Percentiles rank a stretch among this genome's conserved stretches.
These are phyloP conservation scores for Dendrocopos noguchii DNA, from an alignment of 2,113 vertebrate species.

Conservation along the genomic window DNA sequence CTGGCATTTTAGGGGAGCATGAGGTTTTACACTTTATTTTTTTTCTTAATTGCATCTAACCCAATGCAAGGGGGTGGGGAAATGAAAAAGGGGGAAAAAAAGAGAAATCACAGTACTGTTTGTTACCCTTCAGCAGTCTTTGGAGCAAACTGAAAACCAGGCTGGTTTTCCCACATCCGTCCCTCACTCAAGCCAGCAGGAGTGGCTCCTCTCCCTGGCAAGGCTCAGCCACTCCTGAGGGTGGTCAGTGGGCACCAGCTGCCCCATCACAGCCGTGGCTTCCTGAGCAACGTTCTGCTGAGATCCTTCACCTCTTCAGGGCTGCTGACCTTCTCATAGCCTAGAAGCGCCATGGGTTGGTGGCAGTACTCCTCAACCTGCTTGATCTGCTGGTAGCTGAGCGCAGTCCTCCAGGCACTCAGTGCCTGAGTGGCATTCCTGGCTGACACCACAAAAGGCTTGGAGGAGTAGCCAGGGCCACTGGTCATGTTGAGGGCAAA, in stretches of 20 bases:
- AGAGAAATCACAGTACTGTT: conserved; percentile 4
- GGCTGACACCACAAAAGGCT: conserved; percentile 96
- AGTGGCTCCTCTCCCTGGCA: neutral
- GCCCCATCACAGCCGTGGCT: conserved; percentile 85
- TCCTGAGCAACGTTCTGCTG: conserved; percentile 91
- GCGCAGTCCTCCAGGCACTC: conserved; percentile 93
- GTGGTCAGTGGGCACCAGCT: accelerated
- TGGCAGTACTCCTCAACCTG: conserved; percentile 98
- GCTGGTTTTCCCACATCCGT: neutral
- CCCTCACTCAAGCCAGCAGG: neutral
- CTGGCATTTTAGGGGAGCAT: neutral
- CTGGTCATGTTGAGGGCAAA: conserved; percentile 98
- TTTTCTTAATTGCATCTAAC: neutral
- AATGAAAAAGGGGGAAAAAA: neutral
- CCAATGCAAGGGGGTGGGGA: neutral
- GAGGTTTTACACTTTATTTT: neutral
- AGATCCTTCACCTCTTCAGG: conserved; percentile 93
- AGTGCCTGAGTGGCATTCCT: conserved; percentile 95
- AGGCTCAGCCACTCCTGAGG: neutral
- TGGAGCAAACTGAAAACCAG: conserved; percentile 13
- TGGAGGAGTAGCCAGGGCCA: conserved; percentile 91
- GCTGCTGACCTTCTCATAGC: conserved; percentile 89
- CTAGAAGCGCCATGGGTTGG: conserved; percentile 92
- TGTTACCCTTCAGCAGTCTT: conserved; percentile 49
- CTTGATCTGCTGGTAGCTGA: conserved; percentile 96